Evolutionary conservation across 2,797 vertebrate genomes (phyloP), one percentile per base, ranked within the genome.

Genomic region (Epinephelus malabaricus): DNA sequence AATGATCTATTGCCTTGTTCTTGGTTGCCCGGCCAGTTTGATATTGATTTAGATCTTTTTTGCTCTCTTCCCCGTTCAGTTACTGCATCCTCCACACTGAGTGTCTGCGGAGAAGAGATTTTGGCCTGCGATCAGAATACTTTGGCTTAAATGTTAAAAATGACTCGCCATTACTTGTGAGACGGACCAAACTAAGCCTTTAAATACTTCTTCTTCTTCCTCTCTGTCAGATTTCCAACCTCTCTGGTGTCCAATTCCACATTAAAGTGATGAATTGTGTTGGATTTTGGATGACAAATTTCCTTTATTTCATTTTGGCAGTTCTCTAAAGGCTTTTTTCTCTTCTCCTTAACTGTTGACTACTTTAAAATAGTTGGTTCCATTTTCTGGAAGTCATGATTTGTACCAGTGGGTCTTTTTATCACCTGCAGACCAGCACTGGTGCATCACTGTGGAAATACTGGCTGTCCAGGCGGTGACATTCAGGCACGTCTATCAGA

Each of bases 401-500:
- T 75, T 62, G 47, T 30, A 50, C n/a, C 34, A 47, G 2, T 19
- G n/a, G 59, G 9, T 59, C 12, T 21, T 47, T 12, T 19, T 34
- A 11, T 80, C 34, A 58, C 51, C 54, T 23, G 60, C 55, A 65
- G 19, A 62, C 40, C 69, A 65, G 68, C 49, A 2, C 11, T 34
- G 8, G 47, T 76, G 30, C 17, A 14, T 46, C 18, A 70, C 54
- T 61, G 43, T 60, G 55, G 62, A 68, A 67, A 68, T 47, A 58
- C 69, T 82, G 40, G 3, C 65, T 70, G 84, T 88, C 84, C 85
- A 88, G 51, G 73, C 54, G 17, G 51, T 89, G 89, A 92, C 89
- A 90, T 93, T 90, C 86, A 90, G 85, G 80, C 73, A 58, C 79
- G 81, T 92, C 85, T 73, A 79, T 88, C 87, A 82, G 69, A 83